Evolutionary conservation across 2,797 vertebrate species (phyloP), one percentile per base, ranked within the genome.

Genomic region (Brotogeris chrysoptera): DNA sequence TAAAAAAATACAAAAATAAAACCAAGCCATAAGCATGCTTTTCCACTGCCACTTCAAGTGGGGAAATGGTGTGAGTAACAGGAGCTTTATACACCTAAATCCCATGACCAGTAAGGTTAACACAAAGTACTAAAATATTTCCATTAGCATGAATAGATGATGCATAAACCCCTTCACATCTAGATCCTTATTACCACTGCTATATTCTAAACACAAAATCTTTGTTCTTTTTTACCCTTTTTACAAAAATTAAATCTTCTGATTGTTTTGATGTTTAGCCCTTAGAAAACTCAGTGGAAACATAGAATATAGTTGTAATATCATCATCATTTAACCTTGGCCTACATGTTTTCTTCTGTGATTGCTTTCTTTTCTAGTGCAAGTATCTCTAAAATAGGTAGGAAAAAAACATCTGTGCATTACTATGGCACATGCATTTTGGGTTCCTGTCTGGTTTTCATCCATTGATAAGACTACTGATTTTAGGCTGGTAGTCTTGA

Each of bases 401-500:
- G 25, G 13, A 38, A 79, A 46, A 2, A 0, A 5, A 3, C 38
- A 28, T 1, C 11, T 19, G 47, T 10, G 3, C 13, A n/a, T 12
- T 11, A 4, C 9, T 25, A 3, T 0, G n/a, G n/a, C 43, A 71
- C 30, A 4, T 12, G 9, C 15, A 2, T 11, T 36, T 68, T 23
- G 17, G 4, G 21, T 25, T 65, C 66, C 3, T 4, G 7, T 9
- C 16, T 15, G 8, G 1, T 20, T 78, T 52, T 21, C 34, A 11
- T 3, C 34, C 24, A 1, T 4, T 8, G 46, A 5, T 8, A 9
- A 24, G 6, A 6, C 1, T 3, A 30, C 17, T 5, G 3, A 43
- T 6, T 57, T 16, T 39, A 23, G 24, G 34, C 7, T 6, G 8
- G 13, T 4, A 15, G 34, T 18, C 19, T 78, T 9, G 30, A 16